Evolutionary conservation across 2,888 invertebrate species (phyloP).

Genomic region (Nephrotoma flavescens): DNA sequence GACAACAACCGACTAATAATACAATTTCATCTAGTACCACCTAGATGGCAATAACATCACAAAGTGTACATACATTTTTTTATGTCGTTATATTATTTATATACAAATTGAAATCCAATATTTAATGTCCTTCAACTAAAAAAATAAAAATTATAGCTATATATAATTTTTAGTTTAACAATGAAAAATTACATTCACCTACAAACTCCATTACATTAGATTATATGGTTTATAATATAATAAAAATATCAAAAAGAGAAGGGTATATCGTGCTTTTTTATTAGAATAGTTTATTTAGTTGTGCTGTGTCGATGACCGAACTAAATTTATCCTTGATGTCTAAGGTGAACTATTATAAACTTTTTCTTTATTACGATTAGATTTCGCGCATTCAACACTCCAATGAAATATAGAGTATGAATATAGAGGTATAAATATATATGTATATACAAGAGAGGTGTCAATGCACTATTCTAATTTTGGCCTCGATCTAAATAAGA

Average conservation of each 20-base stretch:
- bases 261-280: background rate
- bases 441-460: background rate
- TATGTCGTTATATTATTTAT: background rate
- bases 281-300: background rate
- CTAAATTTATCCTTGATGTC: background rate
- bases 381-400: background rate
- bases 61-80: background rate
- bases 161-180: background rate
- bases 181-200: background rate
- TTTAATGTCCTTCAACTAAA: background rate
- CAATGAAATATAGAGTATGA: background rate
- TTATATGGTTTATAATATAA: background rate
- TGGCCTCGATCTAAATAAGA: slow-evolving; percentile 31
- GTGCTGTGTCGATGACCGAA: slow-evolving; percentile 1
- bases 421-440: background rate
- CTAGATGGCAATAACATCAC: background rate
- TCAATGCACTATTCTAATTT: slow-evolving; percentile 2
- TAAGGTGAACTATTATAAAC: slow-evolving; percentile 1
- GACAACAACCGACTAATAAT: background rate
- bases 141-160: background rate
- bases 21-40: background rate
- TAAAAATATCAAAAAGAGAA: background rate
- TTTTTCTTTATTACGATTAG: background rate
- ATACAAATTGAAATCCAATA: background rate
- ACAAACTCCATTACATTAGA: background rate